These are phyloP conservation scores for Agrilus mali DNA, from an alignment of 2,888 invertebrate species.

Conservation along the genomic window DNA sequence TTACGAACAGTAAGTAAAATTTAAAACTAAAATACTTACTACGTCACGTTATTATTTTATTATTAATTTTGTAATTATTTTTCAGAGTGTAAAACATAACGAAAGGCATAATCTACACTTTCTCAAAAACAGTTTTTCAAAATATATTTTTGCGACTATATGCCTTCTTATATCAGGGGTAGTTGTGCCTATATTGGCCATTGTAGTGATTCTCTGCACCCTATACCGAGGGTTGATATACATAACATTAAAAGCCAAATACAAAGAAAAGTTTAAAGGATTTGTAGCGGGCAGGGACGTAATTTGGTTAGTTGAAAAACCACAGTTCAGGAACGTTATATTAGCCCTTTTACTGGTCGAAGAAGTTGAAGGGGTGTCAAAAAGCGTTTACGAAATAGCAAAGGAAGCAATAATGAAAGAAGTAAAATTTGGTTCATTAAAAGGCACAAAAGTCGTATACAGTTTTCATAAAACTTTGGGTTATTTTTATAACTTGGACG, in stretches of 20 bases:
- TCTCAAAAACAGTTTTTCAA: no score
- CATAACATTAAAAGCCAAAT: constrained; percentile 14
- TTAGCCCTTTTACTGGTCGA: constrained; percentile 37
- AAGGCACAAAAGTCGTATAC: constrained; percentile 5
- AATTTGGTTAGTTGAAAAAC: constrained; percentile 40
- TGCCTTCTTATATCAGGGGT: no score
- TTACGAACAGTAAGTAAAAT: no score
- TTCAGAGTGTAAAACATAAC: no score
- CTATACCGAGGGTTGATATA: constrained; percentile 13
- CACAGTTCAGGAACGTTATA: constrained; percentile 33
- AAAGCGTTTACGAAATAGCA: not conserved
- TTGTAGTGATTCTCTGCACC: no score
- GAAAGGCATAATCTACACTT: no score
- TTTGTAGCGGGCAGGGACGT: constrained; percentile 41
- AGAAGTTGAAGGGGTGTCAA: not conserved
- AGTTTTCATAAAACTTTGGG: constrained; percentile 28
- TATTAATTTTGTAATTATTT: no score
- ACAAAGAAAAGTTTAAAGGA: constrained; percentile 32
- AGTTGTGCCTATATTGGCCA: no score
- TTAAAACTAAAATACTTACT: no score
- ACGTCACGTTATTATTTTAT: no score
- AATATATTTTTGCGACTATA: no score
- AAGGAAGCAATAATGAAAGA: not conserved
- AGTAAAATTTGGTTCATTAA: not conserved
- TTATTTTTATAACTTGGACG: constrained; percentile 39